A percentile compares a stretch with the other conserved stretches of the same genome.
Evolutionary conservation across 2,888 invertebrate species (phyloP).

Genomic region (Acheta domesticus): DNA sequence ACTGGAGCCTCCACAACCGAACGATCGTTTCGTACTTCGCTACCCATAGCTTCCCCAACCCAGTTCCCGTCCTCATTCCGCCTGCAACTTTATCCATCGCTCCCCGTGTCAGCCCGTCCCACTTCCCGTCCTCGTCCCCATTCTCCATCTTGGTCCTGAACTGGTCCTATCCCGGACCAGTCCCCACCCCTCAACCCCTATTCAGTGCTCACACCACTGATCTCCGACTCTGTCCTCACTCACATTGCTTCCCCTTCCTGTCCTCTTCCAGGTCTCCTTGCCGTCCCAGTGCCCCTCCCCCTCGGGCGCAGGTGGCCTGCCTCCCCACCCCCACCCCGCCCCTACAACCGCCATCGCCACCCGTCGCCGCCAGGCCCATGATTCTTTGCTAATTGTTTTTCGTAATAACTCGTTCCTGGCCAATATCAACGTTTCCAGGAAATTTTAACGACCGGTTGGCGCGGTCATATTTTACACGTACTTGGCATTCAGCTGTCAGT

Average conservation of each 20-base stretch:
- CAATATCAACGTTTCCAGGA: slow-evolving; percentile 1
- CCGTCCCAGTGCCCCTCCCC: not conserved
- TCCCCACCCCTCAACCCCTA: too few relatives aligned
- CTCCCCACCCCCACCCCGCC: not conserved
- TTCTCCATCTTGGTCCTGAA: too few relatives aligned
- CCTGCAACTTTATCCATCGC: too few relatives aligned
- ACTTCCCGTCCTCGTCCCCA: not conserved
- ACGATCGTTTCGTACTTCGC: too few relatives aligned
- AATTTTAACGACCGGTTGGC: slow-evolving; percentile 9
- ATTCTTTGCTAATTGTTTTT: not conserved
- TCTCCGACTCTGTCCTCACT: not conserved
- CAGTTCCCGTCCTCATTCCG: too few relatives aligned
- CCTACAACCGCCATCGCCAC: not conserved
- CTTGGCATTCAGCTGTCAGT: slow-evolving; percentile 8
- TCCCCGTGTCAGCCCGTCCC: not conserved
- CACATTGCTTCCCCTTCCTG: not conserved
- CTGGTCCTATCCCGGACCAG: too few relatives aligned
- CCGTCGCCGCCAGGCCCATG: not conserved
- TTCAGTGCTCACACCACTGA: too few relatives aligned
- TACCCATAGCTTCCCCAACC: too few relatives aligned
- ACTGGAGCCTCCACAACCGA: too few relatives aligned
- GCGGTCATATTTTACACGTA: not conserved
- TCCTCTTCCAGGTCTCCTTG: not conserved
- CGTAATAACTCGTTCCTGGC: slow-evolving; percentile 5
- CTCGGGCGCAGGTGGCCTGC: not conserved